Conservation (phyloP, 2,888 invertebrate species). For the Lithodes maja region DNA sequence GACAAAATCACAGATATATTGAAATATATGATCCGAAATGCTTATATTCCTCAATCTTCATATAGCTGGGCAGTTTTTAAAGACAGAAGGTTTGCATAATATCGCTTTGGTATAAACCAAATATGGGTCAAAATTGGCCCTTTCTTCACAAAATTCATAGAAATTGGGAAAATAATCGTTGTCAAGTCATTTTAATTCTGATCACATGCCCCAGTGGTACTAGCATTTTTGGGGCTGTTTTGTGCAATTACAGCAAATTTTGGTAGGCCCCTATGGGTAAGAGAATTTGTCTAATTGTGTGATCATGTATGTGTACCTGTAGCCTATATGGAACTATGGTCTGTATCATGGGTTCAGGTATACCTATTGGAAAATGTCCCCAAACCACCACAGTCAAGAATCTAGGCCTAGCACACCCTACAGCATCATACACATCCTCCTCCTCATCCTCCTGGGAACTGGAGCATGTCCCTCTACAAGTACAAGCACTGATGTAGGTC, state of each 20-base stretch:
- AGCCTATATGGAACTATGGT: background rate
- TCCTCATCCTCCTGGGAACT: background rate
- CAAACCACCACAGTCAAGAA: background rate
- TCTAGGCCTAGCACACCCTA: conserved; percentile 1
- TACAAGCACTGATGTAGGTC: conserved; percentile 6
- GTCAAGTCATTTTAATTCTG: conserved; percentile 7
- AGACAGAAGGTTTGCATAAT: conserved; percentile 23
- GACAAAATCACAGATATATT: background rate
- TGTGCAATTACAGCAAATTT: background rate
- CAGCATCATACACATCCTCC: background rate
- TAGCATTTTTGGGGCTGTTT: background rate
- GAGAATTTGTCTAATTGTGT: background rate
- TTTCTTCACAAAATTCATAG: conserved; percentile 17
- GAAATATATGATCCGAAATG: conserved; percentile 4
- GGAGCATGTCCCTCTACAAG: conserved; percentile 6
- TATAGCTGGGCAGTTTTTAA: conserved; percentile 13
- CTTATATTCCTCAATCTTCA: background rate
- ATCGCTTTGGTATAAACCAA: background rate
- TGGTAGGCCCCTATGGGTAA: conserved; percentile 1
- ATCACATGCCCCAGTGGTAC: background rate
- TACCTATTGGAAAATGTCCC: background rate
- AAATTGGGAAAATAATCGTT: conserved; percentile 2
- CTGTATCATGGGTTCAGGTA: background rate
- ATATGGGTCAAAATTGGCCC: conserved; percentile 6
- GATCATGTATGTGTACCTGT: background rate